A percentile compares a stretch with the other conserved stretches of the same genome.
Evolutionary conservation across 2,797 vertebrate species (phyloP).

Genomic region (Mormyrus hasselquistii): DNA sequence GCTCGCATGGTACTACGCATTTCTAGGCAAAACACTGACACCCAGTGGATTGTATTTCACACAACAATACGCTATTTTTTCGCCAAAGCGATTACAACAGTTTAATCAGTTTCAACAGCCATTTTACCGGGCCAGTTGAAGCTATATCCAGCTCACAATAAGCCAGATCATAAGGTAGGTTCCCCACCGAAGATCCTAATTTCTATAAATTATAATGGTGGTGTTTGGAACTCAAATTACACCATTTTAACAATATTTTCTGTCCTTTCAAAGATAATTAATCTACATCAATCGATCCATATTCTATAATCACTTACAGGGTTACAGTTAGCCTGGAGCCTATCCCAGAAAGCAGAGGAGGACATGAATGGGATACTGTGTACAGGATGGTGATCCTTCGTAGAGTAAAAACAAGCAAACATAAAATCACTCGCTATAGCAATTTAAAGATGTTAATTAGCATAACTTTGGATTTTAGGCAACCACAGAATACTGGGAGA

Average conservation of each 20-base stretch:
- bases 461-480: not conserved
- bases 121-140: not conserved
- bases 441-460: not conserved
- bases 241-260: not conserved
- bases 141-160: not conserved
- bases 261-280: not conserved
- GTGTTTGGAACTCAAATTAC: not conserved
- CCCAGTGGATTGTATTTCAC: not conserved
- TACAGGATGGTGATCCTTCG: not conserved
- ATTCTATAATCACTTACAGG: not conserved
- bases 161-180: not conserved
- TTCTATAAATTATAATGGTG: not conserved
- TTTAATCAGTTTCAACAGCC: not conserved
- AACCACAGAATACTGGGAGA: not conserved
- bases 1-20: not conserved
- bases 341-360: not conserved
- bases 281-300: not conserved
- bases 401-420: not conserved
- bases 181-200: not conserved
- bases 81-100: not conserved
- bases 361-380: not conserved
- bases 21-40: conserved; percentile 5
- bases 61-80: not conserved
- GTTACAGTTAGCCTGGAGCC: not conserved
- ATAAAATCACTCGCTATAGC: not conserved